Evolutionary conservation across 2,797 vertebrate genomes (phyloP).

Genomic region (Luscinia megarhynchos): DNA sequence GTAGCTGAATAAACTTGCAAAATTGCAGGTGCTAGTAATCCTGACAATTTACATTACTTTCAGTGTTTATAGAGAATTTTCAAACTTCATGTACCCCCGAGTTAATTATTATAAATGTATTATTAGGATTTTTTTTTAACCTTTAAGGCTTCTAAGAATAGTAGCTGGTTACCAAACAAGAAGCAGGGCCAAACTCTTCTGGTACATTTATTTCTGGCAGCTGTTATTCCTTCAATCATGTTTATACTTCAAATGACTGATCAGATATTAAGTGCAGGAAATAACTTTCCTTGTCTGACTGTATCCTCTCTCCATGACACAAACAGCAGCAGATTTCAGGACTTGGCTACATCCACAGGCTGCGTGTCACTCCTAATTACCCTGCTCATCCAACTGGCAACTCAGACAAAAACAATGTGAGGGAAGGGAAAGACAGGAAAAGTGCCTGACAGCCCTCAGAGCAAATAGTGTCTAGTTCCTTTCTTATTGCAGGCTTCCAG

Average conservation of each 20-base stretch:
- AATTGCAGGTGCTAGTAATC: neutral
- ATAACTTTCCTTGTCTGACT: conserved; percentile 13
- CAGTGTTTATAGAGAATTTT: neutral
- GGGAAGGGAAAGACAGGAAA: neutral
- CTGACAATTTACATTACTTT: neutral
- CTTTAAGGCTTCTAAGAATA: neutral
- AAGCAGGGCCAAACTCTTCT: neutral
- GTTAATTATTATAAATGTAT: neutral
- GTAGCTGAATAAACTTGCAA: rapidly evolving
- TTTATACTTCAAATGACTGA: conserved; percentile 25
- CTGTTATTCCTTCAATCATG: neutral
- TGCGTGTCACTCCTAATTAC: neutral
- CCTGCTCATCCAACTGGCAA: neutral
- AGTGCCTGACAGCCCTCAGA: neutral
- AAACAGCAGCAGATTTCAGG: neutral
- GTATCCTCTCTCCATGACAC: neutral
- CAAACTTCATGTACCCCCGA: neutral
- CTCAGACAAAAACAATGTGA: neutral
- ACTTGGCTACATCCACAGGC: neutral
- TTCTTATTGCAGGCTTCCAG: neutral
- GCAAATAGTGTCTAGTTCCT: neutral
- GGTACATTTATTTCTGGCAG: neutral
- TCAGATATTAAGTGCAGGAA: conserved; percentile 44
- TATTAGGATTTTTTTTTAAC: neutral
- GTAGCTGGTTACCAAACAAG: neutral